phyloP scores from a whole-genome alignment of 2,113 vertebrate species.

The Lanius collurio region DNA sequence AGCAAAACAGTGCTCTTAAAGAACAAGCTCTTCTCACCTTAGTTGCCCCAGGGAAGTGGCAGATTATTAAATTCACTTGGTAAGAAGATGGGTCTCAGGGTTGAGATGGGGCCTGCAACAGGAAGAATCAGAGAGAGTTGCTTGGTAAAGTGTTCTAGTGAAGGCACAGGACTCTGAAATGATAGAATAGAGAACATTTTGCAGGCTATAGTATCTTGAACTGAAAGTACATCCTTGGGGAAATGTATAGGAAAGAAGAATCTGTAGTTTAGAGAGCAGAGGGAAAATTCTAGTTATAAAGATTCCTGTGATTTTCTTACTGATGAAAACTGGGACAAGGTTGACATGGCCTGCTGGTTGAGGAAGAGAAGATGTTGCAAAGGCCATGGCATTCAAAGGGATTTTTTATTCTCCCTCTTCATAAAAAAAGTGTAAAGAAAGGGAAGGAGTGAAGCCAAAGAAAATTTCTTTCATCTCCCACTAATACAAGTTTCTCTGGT shows the following conservation, averaged over 20 bases:
- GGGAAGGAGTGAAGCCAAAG: background rate
- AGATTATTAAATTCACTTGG: background rate
- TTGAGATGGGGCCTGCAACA: background rate
- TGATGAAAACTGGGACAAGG: background rate
- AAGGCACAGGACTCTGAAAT: background rate
- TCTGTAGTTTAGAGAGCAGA: background rate
- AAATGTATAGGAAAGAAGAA: background rate
- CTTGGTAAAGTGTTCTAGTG: background rate
- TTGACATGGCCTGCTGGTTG: background rate
- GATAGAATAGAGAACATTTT: background rate
- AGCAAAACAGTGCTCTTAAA: background rate
- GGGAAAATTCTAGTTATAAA: background rate
- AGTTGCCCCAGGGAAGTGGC: background rate
- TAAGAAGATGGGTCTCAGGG: background rate
- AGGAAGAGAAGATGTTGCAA: background rate
- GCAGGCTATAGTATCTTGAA: background rate
- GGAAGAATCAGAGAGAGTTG: background rate
- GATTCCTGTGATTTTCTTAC: background rate
- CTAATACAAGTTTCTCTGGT: background rate
- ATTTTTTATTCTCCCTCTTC: background rate
- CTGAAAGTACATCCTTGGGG: background rate
- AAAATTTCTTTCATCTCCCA: background rate
- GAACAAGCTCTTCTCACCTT: fast-evolving
- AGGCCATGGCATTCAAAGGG: background rate
- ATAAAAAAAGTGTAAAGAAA: background rate